Base-by-base conservation (phyloP, 2,888 invertebrate species). In the Muschampia staudingeri region DNA sequence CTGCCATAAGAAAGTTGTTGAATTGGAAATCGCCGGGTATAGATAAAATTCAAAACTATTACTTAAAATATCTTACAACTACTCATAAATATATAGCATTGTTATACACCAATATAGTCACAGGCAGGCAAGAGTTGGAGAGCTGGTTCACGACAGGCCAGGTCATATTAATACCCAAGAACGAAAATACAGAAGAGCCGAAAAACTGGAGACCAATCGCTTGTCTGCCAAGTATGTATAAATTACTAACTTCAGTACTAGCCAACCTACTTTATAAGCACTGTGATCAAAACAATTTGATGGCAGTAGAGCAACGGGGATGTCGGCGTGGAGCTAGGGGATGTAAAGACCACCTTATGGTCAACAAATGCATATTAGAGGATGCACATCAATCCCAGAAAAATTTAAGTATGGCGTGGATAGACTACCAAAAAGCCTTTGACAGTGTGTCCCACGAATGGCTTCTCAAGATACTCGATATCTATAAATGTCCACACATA, bases 311-410 rank as follows among this genome's bases (percentile, higher is more conserved):
- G 65, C 81, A 83, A 69, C 19, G 81, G 5, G 83, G 81, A 42
- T 81, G 83, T 4, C 40, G 71, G 12, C 56, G 82, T 0, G 44
- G 81, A 12, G 72, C 70, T 0, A 67, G 85, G 11, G 85, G 81
- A 0, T 86, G 83, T 40, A 83, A 84, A 42, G 78, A 85, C 25
- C 82, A 85, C 30, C 76, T 85, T 12, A 86, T 86, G 82, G 25
- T 86, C 0, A 84, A 83, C 19, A 86, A 83, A 52, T 75, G 81
- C 1, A 80, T 83, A 16, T 30, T 85, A 5, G 83, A 85, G 70
- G 82, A 83, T 52, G 83, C 82, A 2, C 83, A 83, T 42, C 40
- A 72, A 16, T 70, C 67, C 12, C 78, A 84, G 52, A 84, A 84
- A 9, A 83, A 83, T n/a, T 30, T 84, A 6, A 81, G 80, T 65